Evolutionary conservation across 2,113 vertebrate genomes (phyloP).

Genomic region (Falcunculus frontatus): DNA sequence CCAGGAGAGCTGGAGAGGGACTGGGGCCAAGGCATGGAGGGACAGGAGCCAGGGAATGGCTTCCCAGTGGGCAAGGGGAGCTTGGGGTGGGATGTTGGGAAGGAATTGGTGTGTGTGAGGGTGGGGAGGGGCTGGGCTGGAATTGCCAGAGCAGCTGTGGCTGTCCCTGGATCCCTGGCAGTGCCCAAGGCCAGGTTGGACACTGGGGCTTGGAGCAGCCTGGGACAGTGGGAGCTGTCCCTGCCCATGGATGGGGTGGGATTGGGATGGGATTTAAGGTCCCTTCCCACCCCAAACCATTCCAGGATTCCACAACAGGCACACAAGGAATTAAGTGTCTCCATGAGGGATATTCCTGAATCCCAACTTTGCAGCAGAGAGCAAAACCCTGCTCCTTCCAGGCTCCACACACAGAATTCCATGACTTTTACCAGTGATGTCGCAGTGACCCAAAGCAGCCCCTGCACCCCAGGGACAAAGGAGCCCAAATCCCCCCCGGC

Average conservation of each 20-base stretch:
- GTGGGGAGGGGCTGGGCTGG: no score
- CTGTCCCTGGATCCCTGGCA: neutral
- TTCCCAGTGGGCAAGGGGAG: no score
- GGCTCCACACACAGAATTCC: no score
- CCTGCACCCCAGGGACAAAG: rapidly evolving
- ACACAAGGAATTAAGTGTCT: neutral
- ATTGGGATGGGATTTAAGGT: neutral
- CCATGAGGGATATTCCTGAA: neutral
- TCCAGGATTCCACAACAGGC: neutral
- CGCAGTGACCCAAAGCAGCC: neutral
- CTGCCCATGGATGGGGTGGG: neutral
- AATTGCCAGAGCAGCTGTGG: neutral
- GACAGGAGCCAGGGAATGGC: no score
- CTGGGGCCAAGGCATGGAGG: no score
- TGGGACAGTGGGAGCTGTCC: neutral
- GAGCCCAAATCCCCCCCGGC: neutral
- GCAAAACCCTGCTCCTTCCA: rapidly evolving
- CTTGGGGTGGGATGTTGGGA: no score
- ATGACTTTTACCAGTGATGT: neutral
- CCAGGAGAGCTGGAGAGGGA: neutral
- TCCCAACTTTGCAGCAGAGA: neutral
- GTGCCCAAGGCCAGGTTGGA: neutral
- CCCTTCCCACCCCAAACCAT: neutral
- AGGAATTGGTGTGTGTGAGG: no score
- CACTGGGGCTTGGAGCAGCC: neutral